A percentile compares a stretch with the other conserved stretches of the same genome.
phyloP scores from a whole-genome alignment of 2,797 vertebrate species.

The Pachyuromys duprasi region DNA sequence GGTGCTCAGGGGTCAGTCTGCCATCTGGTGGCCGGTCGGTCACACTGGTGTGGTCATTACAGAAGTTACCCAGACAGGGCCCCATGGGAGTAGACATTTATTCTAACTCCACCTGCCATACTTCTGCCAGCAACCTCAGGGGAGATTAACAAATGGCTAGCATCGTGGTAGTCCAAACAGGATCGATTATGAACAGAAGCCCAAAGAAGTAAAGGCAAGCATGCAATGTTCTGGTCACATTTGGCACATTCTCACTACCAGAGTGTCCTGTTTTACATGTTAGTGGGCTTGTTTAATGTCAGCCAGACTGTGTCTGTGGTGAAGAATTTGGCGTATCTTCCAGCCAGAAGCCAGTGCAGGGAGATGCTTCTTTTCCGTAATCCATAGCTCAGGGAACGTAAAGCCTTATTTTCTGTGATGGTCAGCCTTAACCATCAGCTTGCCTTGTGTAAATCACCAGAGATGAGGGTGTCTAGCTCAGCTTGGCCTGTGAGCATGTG shows the following conservation, averaged over 20 bases:
- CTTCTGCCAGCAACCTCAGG: background rate
- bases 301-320: background rate
- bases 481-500: background rate
- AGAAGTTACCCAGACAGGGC: background rate
- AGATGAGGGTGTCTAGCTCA: background rate
- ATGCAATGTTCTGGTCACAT: background rate
- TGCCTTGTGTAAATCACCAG: background rate
- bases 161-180: background rate
- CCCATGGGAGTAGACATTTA: background rate
- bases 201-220: background rate
- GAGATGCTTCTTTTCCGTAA: background rate
- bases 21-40: slow-evolving; percentile 61
- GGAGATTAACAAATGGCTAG: background rate
- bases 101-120: background rate
- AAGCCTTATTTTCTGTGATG: too few species aligned
- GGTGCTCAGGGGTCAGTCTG: background rate
- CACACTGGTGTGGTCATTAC: background rate
- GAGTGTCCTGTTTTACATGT: background rate
- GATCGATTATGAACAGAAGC: background rate
- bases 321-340: background rate
- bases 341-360: background rate
- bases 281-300: background rate
- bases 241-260: background rate
- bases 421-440: background rate
- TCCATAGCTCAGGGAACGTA: background rate